Conservation (phyloP, 2,888 invertebrate genomes). For the Orthosia gothica region DNA sequence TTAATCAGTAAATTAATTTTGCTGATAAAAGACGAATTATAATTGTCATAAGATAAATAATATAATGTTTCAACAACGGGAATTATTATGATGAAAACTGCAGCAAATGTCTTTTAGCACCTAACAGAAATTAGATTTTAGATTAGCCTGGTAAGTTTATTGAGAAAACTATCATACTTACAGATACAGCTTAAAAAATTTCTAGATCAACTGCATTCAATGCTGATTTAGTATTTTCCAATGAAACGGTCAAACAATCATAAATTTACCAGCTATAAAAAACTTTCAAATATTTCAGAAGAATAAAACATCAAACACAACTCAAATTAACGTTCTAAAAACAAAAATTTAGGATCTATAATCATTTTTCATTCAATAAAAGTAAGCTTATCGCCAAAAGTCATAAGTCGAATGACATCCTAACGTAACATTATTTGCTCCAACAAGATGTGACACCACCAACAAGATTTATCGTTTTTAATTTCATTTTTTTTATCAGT, state of each 20-base stretch:
- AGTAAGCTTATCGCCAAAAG: conserved; percentile 29
- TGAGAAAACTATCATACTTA: too few species aligned
- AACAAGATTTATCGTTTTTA: conserved; percentile 69
- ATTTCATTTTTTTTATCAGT: conserved; percentile 65
- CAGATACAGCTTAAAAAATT: background rate
- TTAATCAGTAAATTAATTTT: too few species aligned
- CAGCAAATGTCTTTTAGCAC: too few species aligned
- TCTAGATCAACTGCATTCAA: background rate
- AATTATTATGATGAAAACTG: too few species aligned
- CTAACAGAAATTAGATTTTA: too few species aligned
- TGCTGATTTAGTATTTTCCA: background rate
- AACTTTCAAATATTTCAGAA: background rate
- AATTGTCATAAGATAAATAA: background rate
- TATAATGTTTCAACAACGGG: too few species aligned
- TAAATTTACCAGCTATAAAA: background rate
- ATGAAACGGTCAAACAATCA: background rate
- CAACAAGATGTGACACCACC: conserved; percentile 60
- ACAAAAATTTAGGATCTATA: background rate
- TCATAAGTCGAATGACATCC: conserved; percentile 44
- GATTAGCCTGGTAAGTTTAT: too few species aligned
- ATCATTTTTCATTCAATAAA: conserved; percentile 36
- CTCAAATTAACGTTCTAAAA: background rate
- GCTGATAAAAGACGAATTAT: too few species aligned
- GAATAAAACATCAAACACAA: background rate
- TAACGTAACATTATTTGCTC: conserved; percentile 61